Evolutionary conservation across 2,797 vertebrate genomes (phyloP).

Genomic region (Cephalopachus bancanus): DNA sequence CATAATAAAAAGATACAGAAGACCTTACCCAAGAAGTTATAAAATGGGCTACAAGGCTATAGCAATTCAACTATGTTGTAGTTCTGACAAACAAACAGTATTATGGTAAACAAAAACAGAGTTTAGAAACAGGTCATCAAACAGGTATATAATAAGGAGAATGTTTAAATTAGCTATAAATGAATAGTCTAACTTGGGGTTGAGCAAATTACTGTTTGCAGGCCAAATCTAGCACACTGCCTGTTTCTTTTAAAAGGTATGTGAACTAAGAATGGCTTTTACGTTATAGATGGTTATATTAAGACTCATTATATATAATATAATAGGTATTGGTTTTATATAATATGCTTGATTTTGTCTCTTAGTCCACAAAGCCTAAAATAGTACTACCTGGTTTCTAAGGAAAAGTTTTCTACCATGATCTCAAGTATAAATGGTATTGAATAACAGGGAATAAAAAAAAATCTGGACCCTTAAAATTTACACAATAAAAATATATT

Average conservation of each 20-base stretch:
- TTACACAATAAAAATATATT: constrained; percentile 33
- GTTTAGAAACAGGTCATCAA: constrained; percentile 40
- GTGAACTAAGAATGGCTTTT: background rate
- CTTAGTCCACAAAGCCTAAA: background rate
- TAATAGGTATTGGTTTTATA: background rate
- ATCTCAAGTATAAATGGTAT: background rate
- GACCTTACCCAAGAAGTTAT: constrained; percentile 14
- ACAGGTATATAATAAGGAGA: constrained; percentile 11
- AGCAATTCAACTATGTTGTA: background rate
- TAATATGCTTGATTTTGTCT: constrained; percentile 32
- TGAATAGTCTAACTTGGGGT: constrained; percentile 8
- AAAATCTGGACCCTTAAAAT: background rate
- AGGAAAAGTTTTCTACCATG: constrained; percentile 33
- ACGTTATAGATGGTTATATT: background rate
- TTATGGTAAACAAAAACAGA: constrained; percentile 26
- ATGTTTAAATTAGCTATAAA: constrained; percentile 42
- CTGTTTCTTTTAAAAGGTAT: background rate
- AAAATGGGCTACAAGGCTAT: constrained; percentile 19
- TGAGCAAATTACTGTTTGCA: background rate
- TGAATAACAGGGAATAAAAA: background rate
- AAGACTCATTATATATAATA: background rate
- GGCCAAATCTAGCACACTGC: background rate
- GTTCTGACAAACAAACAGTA: constrained; percentile 29
- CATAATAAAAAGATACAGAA: background rate
- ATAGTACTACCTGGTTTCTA: constrained; percentile 38